Evolutionary conservation across 2,113 vertebrate species (phyloP), one percentile per base, ranked within the genome.

Genomic region (Xyliphius kryptos): DNA sequence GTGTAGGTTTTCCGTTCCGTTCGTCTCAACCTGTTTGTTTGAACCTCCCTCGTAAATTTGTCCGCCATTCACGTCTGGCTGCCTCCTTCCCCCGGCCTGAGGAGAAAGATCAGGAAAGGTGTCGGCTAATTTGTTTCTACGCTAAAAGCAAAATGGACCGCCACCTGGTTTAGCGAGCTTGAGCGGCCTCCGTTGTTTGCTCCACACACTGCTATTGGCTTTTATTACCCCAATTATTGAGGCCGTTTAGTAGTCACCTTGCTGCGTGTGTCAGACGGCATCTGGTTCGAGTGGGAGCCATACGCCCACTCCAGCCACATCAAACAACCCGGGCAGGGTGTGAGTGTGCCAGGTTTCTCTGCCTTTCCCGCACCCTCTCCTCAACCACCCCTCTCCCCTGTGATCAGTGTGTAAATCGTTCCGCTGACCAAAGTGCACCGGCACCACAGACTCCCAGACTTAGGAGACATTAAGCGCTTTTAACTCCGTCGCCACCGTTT

Each of bases 201-300:
- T 74, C 79, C 83, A 80, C 78, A 86, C 74, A 80, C 81, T 76
- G 68, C 72, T 79, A 61, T 71, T 70, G 74, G 74, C 71, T 82
- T 86, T 87, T 85, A 87, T 83, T 80, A 76, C 78, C 74, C 72
- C 81, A 85, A 85, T 87, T 86, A 85, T 83, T 61, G 78, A 72
- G 77, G 76, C 78, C 76, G 76, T 85, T 87, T 81, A 77, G 84
- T 68, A 61, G 74, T 78, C 76, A 76, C 80, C 79, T 80, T 32
- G 67, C 74, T 75, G 72, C 78, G 76, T 77, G 82, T 72, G 76
- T 80, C 73, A 64, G 63, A 61, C 73, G 77, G 71, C 76, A 80
- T 85, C 79, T 82, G 82, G 77, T 78, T 80, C 54, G 61, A 38
- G 58, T 21, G 21, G 52, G 62, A 69, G 22, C 57, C 51, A 43